These are phyloP conservation scores for Conus canariensis DNA, from an alignment of 2,888 invertebrate genomes.

Conservation along the genomic window DNA sequence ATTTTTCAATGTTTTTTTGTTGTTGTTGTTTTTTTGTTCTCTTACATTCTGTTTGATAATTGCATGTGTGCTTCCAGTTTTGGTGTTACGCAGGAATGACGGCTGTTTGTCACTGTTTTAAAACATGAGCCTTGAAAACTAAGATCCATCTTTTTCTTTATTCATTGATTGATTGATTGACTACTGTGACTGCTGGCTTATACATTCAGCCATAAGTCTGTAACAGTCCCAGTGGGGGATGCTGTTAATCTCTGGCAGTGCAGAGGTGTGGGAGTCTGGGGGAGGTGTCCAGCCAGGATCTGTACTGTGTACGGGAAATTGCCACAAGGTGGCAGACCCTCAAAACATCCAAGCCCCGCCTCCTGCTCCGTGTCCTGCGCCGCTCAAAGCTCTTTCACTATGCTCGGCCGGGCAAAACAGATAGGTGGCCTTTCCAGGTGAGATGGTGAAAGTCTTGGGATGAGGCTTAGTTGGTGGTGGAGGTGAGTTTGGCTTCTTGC, in stretches of 20 bases:
- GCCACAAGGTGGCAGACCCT: slow-evolving; percentile 34
- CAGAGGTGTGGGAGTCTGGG: slow-evolving; percentile 45
- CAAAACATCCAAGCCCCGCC: slow-evolving; percentile 50
- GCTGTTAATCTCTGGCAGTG: background rate
- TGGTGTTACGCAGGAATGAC: too few relatives aligned
- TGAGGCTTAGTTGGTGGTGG: background rate
- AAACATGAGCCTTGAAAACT: too few relatives aligned
- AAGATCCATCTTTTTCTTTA: too few relatives aligned
- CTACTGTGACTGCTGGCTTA: too few relatives aligned
- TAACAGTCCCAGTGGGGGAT: too few relatives aligned
- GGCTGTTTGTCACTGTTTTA: too few relatives aligned
- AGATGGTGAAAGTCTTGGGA: background rate
- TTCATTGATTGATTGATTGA: too few relatives aligned
- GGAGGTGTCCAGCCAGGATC: slow-evolving; percentile 26
- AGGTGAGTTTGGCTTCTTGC: background rate
- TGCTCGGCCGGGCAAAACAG: slow-evolving; percentile 58
- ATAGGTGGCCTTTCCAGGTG: slow-evolving; percentile 68
- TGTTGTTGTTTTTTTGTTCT: too few relatives aligned
- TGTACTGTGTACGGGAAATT: slow-evolving; percentile 19
- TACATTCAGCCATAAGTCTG: too few relatives aligned
- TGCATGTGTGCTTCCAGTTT: too few relatives aligned
- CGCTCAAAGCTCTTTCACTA: slow-evolving; percentile 62
- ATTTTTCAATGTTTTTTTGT: too few relatives aligned
- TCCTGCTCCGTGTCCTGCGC: slow-evolving; percentile 59
- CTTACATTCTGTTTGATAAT: too few relatives aligned